Percentiles rank a stretch among this genome's conserved stretches.
phyloP scores from a whole-genome alignment of 1,140 invertebrate genomes.

The Platorchestia sp. region DNA sequence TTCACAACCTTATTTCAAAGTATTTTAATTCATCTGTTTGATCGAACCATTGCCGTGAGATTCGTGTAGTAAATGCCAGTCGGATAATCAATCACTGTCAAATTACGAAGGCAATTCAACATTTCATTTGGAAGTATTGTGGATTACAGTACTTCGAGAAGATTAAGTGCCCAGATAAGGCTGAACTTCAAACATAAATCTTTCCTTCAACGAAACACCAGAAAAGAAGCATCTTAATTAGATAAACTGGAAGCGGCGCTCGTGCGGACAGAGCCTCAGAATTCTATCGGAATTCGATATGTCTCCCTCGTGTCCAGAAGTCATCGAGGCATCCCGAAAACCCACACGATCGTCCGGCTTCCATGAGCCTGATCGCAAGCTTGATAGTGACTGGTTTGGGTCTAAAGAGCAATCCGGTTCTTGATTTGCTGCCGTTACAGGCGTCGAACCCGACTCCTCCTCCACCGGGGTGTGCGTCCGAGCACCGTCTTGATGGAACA shows the following conservation, averaged over 20 bases:
- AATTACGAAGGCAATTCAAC: neutral
- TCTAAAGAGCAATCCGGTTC: slow-evolving; percentile 6
- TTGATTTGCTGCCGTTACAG: slow-evolving; percentile 5
- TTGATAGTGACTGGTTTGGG: slow-evolving; percentile 34
- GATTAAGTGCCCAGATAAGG: neutral
- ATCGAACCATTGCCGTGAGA: neutral
- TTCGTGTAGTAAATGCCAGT: neutral
- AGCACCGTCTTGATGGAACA: neutral
- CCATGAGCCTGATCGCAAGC: slow-evolving; percentile 12
- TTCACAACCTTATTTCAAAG: neutral
- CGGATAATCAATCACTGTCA: neutral
- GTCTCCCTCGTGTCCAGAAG: neutral
- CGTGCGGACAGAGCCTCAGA: neutral
- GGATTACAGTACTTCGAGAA: neutral
- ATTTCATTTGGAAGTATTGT: neutral
- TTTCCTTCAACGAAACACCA: neutral
- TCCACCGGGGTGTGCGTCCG: neutral
- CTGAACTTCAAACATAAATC: neutral
- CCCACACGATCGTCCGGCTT: neutral
- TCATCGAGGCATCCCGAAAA: slow-evolving; percentile 47
- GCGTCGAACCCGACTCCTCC: slow-evolving; percentile 1
- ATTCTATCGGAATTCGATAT: neutral
- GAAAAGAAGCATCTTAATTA: slow-evolving; percentile 2
- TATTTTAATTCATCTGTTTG: neutral
- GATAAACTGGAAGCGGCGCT: neutral